Percentiles rank a stretch among this genome's conserved stretches.
These are phyloP conservation scores for Actinostola sp. DNA, from an alignment of 92 coral and sea anemone species.

Conservation along the genomic window DNA sequence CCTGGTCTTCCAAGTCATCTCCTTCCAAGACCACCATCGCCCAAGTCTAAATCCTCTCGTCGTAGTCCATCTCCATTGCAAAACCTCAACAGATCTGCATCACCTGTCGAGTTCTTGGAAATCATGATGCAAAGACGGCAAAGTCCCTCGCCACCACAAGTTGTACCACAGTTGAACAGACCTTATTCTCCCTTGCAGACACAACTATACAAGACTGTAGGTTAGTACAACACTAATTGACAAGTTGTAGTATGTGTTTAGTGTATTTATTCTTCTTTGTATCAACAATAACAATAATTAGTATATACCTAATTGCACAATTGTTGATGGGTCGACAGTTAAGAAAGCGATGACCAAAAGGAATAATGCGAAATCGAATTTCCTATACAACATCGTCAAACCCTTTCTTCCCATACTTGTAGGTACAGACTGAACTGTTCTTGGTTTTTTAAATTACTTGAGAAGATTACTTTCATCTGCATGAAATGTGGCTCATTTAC, in stretches of 20 bases:
- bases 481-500: too few relatives aligned
- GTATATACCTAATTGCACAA: too few relatives aligned
- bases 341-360: too few relatives aligned
- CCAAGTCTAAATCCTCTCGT: conserved; percentile 65
- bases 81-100: conserved; percentile 69
- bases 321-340: too few relatives aligned
- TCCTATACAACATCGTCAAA: too few relatives aligned
- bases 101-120: conserved; percentile 84
- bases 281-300: too few relatives aligned
- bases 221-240: conserved; percentile 32
- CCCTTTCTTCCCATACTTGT: too few relatives aligned
- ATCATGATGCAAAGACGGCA: conserved; percentile 75
- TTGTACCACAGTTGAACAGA: conserved; percentile 86
- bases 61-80: conserved; percentile 69
- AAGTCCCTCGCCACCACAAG: conserved; percentile 79
- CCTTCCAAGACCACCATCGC: conserved; percentile 89
- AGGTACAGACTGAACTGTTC: too few relatives aligned
- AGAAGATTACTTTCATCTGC: too few relatives aligned
- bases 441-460: too few relatives aligned
- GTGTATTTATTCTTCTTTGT: too few relatives aligned
- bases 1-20: conserved; percentile 87
- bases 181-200: conserved; percentile 67
- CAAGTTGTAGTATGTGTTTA: neutral
- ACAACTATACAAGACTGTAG: conserved; percentile 66
- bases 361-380: too few relatives aligned